Percentiles rank a stretch among this genome's conserved stretches.
These are phyloP conservation scores for Sitta carolinensis DNA, from an alignment of 2,797 vertebrate genomes.

Conservation along the genomic window DNA sequence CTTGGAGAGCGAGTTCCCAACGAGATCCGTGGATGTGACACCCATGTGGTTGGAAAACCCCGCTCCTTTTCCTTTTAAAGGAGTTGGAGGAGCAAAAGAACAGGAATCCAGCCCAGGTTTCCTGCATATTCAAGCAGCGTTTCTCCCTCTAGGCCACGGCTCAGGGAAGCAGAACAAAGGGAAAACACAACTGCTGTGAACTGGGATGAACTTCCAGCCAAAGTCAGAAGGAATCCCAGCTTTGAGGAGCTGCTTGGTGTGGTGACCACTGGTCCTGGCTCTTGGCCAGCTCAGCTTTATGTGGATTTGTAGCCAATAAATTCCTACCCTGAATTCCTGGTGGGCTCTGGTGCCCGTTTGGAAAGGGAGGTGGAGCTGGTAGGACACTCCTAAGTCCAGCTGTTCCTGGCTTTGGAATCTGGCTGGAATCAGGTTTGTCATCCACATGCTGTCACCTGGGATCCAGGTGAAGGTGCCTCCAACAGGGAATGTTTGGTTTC, in stretches of 20 bases:
- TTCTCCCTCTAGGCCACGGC: conserved; percentile 41
- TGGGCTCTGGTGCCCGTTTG: neutral
- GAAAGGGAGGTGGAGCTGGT: neutral
- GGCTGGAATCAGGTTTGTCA: neutral
- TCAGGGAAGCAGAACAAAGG: conserved; percentile 49
- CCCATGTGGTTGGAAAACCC: conserved; percentile 32
- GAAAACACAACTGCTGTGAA: conserved; percentile 24
- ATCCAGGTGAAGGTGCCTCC: neutral
- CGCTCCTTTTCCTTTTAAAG: conserved; percentile 15
- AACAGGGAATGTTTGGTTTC: neutral
- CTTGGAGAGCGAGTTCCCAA: conserved; percentile 33
- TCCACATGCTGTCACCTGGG: fast-evolving
- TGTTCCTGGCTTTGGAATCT: neutral
- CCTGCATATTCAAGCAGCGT: conserved; percentile 20
- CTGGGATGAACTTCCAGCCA: conserved; percentile 53
- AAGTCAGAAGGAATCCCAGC: neutral
- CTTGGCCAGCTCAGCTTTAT: fast-evolving
- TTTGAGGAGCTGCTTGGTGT: neutral
- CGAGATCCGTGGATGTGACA: conserved; percentile 16
- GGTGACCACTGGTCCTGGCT: neutral
- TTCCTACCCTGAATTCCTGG: neutral
- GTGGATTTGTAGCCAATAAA: neutral
- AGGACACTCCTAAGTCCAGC: fast-evolving
- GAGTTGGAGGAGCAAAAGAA: neutral
- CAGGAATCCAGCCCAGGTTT: conserved; percentile 16